Evolutionary conservation across 1,140 invertebrate genomes (phyloP).

Genomic region (Holcopasites calliopsidis): DNA sequence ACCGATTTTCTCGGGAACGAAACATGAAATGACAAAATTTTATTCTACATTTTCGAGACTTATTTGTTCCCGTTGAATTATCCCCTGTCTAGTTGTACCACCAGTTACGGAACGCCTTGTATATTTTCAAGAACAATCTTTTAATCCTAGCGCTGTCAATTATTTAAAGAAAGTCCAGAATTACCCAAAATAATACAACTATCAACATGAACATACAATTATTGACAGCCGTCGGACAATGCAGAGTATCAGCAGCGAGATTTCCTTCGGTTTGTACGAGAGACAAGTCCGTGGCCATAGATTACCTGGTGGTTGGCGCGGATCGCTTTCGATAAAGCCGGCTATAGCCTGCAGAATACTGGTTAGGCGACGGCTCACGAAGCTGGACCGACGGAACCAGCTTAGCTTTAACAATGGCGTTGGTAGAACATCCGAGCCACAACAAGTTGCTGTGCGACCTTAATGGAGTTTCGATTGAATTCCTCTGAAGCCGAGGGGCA

Average conservation of each 20-base stretch:
- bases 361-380: constrained; percentile 44
- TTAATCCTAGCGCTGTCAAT: no score
- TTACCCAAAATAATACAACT: no score
- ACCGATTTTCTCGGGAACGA: no score
- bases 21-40: no score
- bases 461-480: constrained; percentile 72
- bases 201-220: not conserved
- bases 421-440: constrained; percentile 51
- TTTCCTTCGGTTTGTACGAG: not conserved
- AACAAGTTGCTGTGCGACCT: constrained; percentile 68
- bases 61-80: no score
- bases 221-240: no score
- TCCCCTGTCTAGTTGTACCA: no score
- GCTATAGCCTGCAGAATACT: constrained; percentile 19
- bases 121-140: no score
- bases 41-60: no score
- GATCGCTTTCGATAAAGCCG: constrained; percentile 44
- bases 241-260: not conserved
- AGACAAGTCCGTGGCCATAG: constrained; percentile 13
- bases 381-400: constrained; percentile 15
- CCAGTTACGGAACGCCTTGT: no score
- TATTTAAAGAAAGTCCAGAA: no score
- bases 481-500: constrained; percentile 30
- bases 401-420: constrained; percentile 65
- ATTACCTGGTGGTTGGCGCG: constrained; percentile 56